A percentile compares a stretch with the other conserved stretches of the same genome.
These are phyloP conservation scores for Hippoglossus hippoglossus DNA, from an alignment of 2,797 vertebrate species.

Conservation along the genomic window DNA sequence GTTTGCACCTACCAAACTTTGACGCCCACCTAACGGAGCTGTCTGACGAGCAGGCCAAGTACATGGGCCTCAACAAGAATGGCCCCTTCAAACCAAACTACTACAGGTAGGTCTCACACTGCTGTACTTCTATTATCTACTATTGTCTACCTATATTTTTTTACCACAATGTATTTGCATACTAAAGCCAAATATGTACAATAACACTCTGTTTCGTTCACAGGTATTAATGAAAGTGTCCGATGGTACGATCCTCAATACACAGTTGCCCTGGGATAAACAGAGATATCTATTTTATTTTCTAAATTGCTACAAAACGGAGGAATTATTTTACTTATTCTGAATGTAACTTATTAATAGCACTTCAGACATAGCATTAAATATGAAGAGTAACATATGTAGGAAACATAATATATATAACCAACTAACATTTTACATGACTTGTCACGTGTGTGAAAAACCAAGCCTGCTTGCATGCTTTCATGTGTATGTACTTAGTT, in stretches of 20 bases:
- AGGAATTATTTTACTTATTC: constrained; percentile 83
- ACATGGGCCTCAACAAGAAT: constrained; percentile 98
- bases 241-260: constrained; percentile 52
- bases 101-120: constrained; percentile 87
- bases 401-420: constrained; percentile 61
- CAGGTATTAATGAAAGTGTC: constrained; percentile 82
- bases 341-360: constrained; percentile 82
- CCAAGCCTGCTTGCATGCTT: constrained; percentile 73
- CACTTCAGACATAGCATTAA: constrained; percentile 64
- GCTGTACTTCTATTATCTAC: neutral
- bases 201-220: constrained; percentile 43
- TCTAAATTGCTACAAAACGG: constrained; percentile 79
- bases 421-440: constrained; percentile 71
- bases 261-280: constrained; percentile 71
- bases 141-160: neutral
- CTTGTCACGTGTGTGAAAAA: constrained; percentile 60
- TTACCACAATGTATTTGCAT: rapidly evolving
- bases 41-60: constrained; percentile 97
- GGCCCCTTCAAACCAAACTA: constrained; percentile 99
- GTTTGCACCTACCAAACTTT: constrained; percentile 94
- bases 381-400: constrained; percentile 44
- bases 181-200: neutral
- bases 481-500: constrained; percentile 66
- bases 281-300: constrained; percentile 84
- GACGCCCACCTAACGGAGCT: constrained; percentile 98